Percentiles rank a stretch among this genome's conserved stretches.
Evolutionary conservation across 2,888 invertebrate species (phyloP).

Genomic region (Epistrophe eligans): DNA sequence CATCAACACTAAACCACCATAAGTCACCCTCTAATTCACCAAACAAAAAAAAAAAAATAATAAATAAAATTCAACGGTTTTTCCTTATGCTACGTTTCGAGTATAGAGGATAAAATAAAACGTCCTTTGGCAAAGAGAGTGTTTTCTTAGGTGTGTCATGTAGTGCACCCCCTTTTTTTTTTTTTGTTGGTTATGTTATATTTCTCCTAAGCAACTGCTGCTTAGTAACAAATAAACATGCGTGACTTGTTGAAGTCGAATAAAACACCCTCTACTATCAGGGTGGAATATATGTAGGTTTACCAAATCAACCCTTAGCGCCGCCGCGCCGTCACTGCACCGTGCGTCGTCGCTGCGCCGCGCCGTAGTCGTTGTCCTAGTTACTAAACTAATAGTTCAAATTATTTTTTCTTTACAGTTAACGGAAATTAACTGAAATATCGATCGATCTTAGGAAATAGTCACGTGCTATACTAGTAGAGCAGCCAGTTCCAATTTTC

Average conservation of each 20-base stretch:
- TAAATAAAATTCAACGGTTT: conserved; percentile 61
- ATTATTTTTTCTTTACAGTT: conserved; percentile 44
- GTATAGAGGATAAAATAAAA: conserved; percentile 17
- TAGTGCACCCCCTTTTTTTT: conserved; percentile 26
- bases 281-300: background rate
- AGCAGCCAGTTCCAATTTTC: conserved; percentile 23
- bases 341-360: conserved; percentile 1
- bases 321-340: no score
- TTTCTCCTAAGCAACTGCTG: conserved; percentile 70
- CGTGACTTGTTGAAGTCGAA: conserved; percentile 39
- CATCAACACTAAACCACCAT: conserved; percentile 41
- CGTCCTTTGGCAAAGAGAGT: conserved; percentile 26
- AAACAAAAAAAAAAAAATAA: conserved; percentile 8
- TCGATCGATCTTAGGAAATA: conserved; percentile 70
- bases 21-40: conserved; percentile 71
- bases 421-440: conserved; percentile 75
- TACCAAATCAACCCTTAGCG: conserved; percentile 61
- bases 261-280: conserved; percentile 52
- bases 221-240: conserved; percentile 36
- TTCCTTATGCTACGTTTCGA: conserved; percentile 56
- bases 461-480: conserved; percentile 72
- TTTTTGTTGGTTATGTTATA: background rate
- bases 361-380: background rate
- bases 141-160: conserved; percentile 55
- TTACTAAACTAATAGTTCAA: background rate